Evolutionary conservation across 1,140 invertebrate genomes (phyloP).

Genomic region (Ctenoplectra terminalis): DNA sequence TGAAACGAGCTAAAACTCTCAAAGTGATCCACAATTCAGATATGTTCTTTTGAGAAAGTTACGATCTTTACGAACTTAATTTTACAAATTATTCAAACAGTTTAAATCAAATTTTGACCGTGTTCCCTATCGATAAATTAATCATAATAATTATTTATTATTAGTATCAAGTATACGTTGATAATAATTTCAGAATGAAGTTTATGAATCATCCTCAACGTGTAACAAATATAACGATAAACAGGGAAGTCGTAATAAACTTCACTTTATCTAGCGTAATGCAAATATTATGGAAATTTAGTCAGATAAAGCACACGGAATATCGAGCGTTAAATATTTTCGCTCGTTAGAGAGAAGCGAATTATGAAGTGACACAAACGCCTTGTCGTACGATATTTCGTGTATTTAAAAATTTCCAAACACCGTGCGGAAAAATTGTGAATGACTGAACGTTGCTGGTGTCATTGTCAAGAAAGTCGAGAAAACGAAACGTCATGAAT

Average conservation of each 20-base stretch:
- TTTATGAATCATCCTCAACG: conserved; percentile 11
- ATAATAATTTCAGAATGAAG: background rate
- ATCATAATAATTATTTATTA: background rate
- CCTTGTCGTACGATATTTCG: background rate
- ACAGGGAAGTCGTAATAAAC: background rate
- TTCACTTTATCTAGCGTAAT: conserved; percentile 6
- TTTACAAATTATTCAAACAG: no score
- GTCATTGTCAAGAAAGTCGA: conserved; percentile 1
- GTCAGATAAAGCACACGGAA: background rate
- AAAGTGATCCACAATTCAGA: no score
- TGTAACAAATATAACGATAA: background rate
- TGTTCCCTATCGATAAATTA: no score
- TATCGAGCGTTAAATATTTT: background rate
- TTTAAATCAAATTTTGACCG: no score
- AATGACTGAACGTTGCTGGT: background rate
- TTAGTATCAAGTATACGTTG: background rate
- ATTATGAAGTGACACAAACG: background rate
- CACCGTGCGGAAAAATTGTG: background rate
- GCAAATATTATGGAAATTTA: conserved; percentile 18
- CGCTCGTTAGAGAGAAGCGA: background rate
- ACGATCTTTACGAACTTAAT: no score
- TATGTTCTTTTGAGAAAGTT: no score
- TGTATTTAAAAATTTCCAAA: background rate
- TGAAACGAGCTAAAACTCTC: no score
- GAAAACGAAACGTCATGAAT: conserved; percentile 15